Percentiles rank a stretch among this genome's conserved stretches.
Conservation (phyloP, 2,113 vertebrate genomes). For the Tricholaema leucomelas region DNA sequence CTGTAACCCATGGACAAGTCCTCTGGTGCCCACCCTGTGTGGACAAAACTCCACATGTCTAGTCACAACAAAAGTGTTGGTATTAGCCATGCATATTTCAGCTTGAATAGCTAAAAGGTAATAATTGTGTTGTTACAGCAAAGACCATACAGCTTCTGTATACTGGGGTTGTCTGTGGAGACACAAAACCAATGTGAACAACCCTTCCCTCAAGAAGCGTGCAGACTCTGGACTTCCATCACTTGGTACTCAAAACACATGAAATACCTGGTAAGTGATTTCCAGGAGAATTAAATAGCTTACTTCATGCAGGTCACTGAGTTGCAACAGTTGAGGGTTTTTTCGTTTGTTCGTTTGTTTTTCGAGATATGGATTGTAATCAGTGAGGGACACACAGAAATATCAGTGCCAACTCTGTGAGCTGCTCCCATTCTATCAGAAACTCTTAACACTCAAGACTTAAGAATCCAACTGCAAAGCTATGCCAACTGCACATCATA, state of each 20-base stretch:
- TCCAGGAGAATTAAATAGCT: background rate
- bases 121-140: rapidly evolving
- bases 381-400: background rate
- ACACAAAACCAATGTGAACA: rapidly evolving
- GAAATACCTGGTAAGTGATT: background rate
- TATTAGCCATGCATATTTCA: background rate
- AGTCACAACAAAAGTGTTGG: rapidly evolving
- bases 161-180: background rate
- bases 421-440: background rate
- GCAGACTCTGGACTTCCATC: background rate
- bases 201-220: background rate
- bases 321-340: background rate
- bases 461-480: background rate
- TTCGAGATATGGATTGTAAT: background rate
- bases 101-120: background rate
- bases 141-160: background rate
- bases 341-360: background rate
- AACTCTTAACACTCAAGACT: background rate
- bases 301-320: background rate
- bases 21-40: background rate
- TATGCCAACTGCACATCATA: background rate
- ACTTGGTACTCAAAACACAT: background rate
- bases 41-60: background rate
- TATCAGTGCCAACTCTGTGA: background rate
- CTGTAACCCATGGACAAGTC: background rate